phyloP scores from a whole-genome alignment of 2,888 invertebrate species.

The Tipula lateralis region DNA sequence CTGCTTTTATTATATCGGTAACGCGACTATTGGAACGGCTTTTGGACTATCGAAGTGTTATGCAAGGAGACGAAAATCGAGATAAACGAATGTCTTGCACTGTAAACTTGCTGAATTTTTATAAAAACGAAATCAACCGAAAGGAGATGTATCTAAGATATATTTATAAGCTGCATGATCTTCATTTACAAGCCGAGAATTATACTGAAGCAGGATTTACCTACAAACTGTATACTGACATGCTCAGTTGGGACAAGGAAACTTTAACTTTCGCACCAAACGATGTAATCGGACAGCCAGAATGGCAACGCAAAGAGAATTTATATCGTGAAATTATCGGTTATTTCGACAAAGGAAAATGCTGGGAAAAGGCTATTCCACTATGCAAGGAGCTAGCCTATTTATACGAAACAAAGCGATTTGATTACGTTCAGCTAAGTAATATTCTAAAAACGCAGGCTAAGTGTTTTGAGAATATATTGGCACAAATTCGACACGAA shows the following conservation, averaged over 20 bases:
- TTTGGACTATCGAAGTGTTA: constrained; percentile 89
- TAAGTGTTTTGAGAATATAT: constrained; percentile 84
- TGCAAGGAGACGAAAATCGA: constrained; percentile 90
- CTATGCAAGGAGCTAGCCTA: constrained; percentile 83
- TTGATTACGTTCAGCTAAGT: constrained; percentile 83
- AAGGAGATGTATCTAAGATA: constrained; percentile 94
- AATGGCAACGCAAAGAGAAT: constrained; percentile 86
- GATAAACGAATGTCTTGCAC: constrained; percentile 96
- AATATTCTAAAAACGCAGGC: constrained; percentile 81
- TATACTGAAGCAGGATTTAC: constrained; percentile 94
- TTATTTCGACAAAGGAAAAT: constrained; percentile 92
- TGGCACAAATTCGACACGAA: constrained; percentile 81
- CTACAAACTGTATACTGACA: constrained; percentile 87
- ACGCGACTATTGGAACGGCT: constrained; percentile 81
- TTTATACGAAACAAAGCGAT: constrained; percentile 79
- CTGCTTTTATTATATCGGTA: constrained; percentile 87
- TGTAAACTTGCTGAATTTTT: constrained; percentile 90
- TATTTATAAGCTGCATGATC: constrained; percentile 89
- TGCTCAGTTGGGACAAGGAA: constrained; percentile 75
- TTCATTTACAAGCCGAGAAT: constrained; percentile 87
- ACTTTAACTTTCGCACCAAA: constrained; percentile 54
- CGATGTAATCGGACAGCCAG: constrained; percentile 72
- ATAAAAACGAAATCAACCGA: constrained; percentile 91
- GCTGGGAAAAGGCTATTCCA: constrained; percentile 95
- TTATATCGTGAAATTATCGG: constrained; percentile 81